Base-by-base conservation (phyloP, 1,140 invertebrate species). In the Macrobrachium rosenbergii region DNA sequence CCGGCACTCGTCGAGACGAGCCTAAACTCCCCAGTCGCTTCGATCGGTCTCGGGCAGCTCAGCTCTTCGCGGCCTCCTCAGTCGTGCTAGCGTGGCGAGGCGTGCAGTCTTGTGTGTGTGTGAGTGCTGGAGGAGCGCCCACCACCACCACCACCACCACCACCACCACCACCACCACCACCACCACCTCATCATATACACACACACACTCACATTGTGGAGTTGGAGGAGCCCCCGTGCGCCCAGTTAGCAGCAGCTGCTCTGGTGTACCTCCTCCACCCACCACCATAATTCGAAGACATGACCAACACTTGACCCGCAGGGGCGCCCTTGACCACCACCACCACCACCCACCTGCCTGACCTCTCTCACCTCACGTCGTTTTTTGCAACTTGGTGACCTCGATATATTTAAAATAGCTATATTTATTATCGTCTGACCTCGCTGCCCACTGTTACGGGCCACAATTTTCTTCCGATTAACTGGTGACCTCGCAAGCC, bases 11-110 rank as follows among this genome's bases (percentile, higher is more conserved):
- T 89, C 83, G 83, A 89, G 88, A 89, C 83, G 88, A 83, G 88
- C 88, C 88, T 89, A 85, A 89, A 86, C 88, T 89, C 88, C 83
- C 83, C 83, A 89, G 83, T 86, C 83, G 88, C 88, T 89, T 89
- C 88, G 88, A 89, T 89, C 88, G 88, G 58, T 85, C 52, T 52
- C 60, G 88, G 88, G 83, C 88, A 89, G 88, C 88, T 89, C 83
- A 85, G 78, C 88, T 86, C 88, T 52, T 52, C 52, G 52, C 52
- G 52, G 88, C 88, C 83, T 83, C 82, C 88, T 89, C 88, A 85
- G 88, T 89, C 83, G 85, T 76, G 83, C 87, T 88, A 81, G 83
- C 80, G 83, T 89, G 79, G 88, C 83, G 88, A 79, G 82, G 88
- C 88, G 88, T 85, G 88, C 88, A 89, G 88, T 89, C 82, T 89